Evolutionary conservation across 2,113 vertebrate genomes (phyloP).

Genomic region (Scytalopus superciliaris): DNA sequence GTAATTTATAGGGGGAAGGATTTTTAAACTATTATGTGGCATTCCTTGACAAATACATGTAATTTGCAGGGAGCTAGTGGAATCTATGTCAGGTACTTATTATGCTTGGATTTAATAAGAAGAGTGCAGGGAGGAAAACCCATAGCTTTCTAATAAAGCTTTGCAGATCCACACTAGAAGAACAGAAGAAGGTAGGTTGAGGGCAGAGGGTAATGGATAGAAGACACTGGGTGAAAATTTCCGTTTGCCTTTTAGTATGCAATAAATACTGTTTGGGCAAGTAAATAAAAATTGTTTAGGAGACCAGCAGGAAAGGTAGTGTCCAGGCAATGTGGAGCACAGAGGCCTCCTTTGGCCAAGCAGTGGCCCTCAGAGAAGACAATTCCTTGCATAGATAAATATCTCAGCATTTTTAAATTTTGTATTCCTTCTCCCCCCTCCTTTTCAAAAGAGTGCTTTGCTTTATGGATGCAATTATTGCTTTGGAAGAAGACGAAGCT

Average conservation of each 20-base stretch:
- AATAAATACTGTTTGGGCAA: neutral
- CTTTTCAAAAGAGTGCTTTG: neutral
- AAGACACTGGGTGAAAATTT: neutral
- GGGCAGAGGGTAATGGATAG: neutral
- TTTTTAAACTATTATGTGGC: neutral
- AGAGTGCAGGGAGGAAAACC: neutral
- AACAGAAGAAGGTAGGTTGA: neutral
- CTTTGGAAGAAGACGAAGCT: neutral
- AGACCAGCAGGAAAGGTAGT: neutral
- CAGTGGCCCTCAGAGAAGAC: neutral
- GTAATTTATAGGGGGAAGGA: neutral
- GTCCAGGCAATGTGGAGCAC: neutral
- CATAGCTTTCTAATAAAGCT: neutral
- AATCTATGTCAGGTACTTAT: neutral
- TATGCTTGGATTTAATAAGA: neutral
- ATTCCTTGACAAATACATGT: neutral
- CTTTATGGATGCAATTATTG: neutral
- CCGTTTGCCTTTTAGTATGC: rapidly evolving
- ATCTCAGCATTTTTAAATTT: neutral
- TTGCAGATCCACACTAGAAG: neutral
- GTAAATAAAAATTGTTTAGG: neutral
- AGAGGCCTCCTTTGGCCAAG: neutral
- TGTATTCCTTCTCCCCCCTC: no score
- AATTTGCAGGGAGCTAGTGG: neutral
- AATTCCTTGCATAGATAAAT: neutral